Conservation (phyloP, 2,113 vertebrate species). For the Propithecus coquereli region DNA sequence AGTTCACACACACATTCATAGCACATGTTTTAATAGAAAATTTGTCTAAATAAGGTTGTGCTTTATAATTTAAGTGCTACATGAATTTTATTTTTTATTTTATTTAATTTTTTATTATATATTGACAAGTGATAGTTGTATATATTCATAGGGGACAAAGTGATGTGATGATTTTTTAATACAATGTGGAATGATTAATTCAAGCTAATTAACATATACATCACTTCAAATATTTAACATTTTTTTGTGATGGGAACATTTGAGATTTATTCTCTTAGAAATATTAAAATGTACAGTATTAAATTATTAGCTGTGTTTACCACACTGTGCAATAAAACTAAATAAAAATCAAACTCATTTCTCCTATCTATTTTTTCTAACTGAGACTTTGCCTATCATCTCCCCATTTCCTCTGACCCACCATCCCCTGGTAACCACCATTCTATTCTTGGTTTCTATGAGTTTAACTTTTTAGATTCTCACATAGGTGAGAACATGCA, state of each 20-base stretch:
- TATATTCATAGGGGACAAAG: neutral
- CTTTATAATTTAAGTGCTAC: neutral
- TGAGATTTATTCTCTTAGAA: neutral
- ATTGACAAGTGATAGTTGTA: neutral
- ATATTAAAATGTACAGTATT: neutral
- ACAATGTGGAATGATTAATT: neutral
- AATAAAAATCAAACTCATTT: neutral
- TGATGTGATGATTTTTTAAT: neutral
- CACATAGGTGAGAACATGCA: neutral
- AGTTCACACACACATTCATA: neutral
- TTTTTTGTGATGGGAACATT: neutral
- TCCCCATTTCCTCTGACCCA: neutral
- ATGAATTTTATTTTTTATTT: neutral
- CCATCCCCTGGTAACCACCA: neutral
- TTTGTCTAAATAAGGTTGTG: neutral
- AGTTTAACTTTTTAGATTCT: neutral
- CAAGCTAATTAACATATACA: neutral
- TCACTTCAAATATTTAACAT: neutral
- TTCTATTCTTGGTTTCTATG: neutral
- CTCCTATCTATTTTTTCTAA: neutral
- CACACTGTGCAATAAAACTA: neutral
- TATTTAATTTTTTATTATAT: neutral
- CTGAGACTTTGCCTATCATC: neutral
- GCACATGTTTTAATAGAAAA: conserved; percentile 7
- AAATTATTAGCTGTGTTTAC: neutral